Conservation (phyloP, 1,140 invertebrate species). For the Camponotus vicinus region DNA sequence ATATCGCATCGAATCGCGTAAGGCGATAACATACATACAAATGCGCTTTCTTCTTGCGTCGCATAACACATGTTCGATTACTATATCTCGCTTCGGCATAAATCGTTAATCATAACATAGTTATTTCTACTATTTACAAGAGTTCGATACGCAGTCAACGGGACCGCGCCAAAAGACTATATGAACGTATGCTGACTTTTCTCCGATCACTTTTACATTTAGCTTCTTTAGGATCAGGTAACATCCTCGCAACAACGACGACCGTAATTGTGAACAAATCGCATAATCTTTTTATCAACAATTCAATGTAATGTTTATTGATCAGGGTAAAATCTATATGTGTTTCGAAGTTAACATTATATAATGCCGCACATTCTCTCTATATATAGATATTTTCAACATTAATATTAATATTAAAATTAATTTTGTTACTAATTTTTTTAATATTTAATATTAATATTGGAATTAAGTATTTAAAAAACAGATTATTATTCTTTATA, state of each 20-base stretch:
- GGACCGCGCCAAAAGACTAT: constrained; percentile 40
- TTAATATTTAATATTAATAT: constrained; percentile 12
- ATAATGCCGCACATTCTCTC: neutral
- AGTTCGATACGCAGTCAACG: constrained; percentile 26
- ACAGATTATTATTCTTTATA: neutral
- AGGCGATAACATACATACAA: constrained; percentile 24
- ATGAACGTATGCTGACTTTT: neutral
- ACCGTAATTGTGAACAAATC: neutral
- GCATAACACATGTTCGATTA: constrained; percentile 35
- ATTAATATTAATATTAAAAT: constrained; percentile 11
- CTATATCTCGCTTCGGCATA: constrained; percentile 25
- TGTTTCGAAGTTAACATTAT: neutral
- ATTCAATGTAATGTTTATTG: neutral
- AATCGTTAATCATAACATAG: constrained; percentile 26
- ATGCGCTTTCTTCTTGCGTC: constrained; percentile 50
- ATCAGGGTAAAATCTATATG: neutral
- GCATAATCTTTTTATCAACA: neutral
- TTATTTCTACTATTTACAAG: constrained; percentile 40
- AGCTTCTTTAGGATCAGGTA: constrained; percentile 26
- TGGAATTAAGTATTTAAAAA: neutral
- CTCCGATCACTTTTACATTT: constrained; percentile 15
- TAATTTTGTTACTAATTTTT: neutral
- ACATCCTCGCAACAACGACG: neutral
- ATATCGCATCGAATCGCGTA: constrained; percentile 58
- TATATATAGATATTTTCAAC: neutral